These are phyloP conservation scores for Eupeodes latifasciatus DNA, from an alignment of 2,888 invertebrate genomes.

Conservation along the genomic window DNA sequence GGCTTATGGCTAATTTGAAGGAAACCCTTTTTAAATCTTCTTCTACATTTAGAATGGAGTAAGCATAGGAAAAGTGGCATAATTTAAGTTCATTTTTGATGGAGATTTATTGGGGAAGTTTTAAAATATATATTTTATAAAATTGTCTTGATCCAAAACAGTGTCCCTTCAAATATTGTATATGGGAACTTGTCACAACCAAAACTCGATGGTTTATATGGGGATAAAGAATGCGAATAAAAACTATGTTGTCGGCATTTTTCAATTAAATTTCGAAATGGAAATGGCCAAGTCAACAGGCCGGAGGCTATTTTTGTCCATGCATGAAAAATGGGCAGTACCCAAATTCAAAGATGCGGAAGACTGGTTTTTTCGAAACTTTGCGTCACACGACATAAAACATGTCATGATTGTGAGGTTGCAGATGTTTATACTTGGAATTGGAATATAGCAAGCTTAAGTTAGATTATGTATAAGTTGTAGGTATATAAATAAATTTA, in stretches of 20 bases:
- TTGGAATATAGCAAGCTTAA: neutral
- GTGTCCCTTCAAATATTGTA: neutral
- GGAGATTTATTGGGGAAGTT: constrained; percentile 14
- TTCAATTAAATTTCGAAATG: constrained; percentile 27
- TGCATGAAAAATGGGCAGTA: constrained; percentile 19
- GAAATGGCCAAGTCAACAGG: constrained; percentile 6
- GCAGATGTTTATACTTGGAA: neutral
- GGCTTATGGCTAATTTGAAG: neutral
- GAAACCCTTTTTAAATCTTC: constrained; percentile 9
- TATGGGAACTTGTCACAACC: neutral
- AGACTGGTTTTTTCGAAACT: constrained; percentile 17
- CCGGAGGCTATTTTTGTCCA: neutral
- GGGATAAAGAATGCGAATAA: neutral
- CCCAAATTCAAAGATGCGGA: constrained; percentile 8
- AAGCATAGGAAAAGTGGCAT: neutral
- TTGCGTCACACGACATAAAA: constrained; percentile 9
- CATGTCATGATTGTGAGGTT: constrained; percentile 11
- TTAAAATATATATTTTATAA: neutral
- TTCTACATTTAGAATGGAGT: neutral
- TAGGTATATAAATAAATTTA: neutral
- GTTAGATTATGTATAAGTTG: neutral
- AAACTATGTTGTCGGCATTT: neutral
- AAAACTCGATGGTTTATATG: neutral
- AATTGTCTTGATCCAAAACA: neutral
- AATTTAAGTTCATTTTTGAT: neutral